Evolutionary conservation across 2,888 invertebrate species (phyloP).

Genomic region (Lydus trimaculatus): DNA sequence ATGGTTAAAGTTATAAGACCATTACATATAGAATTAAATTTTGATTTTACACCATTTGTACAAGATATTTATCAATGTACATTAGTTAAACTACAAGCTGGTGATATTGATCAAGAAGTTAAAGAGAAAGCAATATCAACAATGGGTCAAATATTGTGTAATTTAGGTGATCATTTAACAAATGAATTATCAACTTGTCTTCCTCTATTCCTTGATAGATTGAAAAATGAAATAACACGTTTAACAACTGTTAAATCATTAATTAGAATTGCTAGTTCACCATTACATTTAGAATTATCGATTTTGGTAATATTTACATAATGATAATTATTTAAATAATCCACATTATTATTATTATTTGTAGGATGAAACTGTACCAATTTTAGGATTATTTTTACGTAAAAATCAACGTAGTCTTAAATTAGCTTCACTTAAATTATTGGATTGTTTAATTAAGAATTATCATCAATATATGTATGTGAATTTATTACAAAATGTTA

Average conservation of each 20-base stretch:
- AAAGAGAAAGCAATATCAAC: conserved; percentile 98
- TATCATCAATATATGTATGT: conserved; percentile 73
- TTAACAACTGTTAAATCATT: conserved; percentile 96
- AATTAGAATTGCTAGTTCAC: conserved; percentile 92
- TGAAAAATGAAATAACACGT: conserved; percentile 96
- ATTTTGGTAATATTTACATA: conserved; percentile 69
- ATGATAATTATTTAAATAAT: conserved; percentile 14
- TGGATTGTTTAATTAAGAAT: conserved; percentile 90
- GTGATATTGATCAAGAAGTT: conserved; percentile 99
- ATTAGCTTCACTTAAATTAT: conserved; percentile 84
- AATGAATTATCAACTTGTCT: conserved; percentile 84
- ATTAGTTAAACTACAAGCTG: conserved; percentile 84
- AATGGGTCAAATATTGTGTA: conserved; percentile 93
- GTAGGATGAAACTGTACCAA: conserved; percentile 86
- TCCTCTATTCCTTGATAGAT: conserved; percentile 93
- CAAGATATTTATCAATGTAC: conserved; percentile 85
- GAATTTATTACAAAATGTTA: conserved; percentile 76
- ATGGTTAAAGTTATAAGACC: conserved; percentile 94
- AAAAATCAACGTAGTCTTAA: conserved; percentile 97
- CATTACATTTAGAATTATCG: conserved; percentile 83
- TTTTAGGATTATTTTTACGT: conserved; percentile 90
- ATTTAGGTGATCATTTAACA: conserved; percentile 86
- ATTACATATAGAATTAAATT: conserved; percentile 68
- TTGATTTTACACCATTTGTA: conserved; percentile 82
- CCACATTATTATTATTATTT: conserved; percentile 15